Base-by-base conservation (phyloP, 2,888 invertebrate species). In the Coenonympha glycerion region DNA sequence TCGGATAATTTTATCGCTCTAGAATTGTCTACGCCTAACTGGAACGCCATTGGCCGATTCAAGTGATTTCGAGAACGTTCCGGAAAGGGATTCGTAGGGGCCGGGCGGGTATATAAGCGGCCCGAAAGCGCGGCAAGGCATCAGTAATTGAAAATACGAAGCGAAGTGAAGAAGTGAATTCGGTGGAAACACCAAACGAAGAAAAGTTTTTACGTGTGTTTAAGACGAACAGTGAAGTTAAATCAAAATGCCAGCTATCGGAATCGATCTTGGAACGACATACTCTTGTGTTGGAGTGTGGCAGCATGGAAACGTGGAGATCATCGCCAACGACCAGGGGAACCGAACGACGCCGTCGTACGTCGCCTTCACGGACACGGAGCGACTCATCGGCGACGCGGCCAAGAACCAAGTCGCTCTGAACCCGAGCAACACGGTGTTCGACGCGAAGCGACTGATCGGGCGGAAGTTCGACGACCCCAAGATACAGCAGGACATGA, bases 401-500 rank as follows among this genome's bases (percentile, higher is more conserved):
- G 41, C 41, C 8, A 41, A 41, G 30, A 94, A 94, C 74, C 95
- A 95, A 80, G 93, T 92, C 22, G 91, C 91, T 31, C 89, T 91
- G 87, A 93, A 93, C 75, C 93, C 93, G 13, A 39, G 24, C 15
- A 39, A 39, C 39, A 39, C 39, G 1, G 39, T 39, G 3, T 39
- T 39, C 9, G 39, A 39, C 9, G 39, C 39, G 2, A 39, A 39
- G 9, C 39, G 39, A 2, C 22, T 39, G 15, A 39, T 96, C 69
- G 95, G 95, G 24, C 90, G 95, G 57, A 92, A 91, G 59, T 95
- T 89, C 69, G 90, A 91, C 62, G 94, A 95, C 68, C 84, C 83
- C 67, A 91, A 92, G 62, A 93, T 95, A 19, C 93, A 94, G 65
- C 88, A 89, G 30, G 95, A 95, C 71, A 91, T 93, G 88, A 91